Base-by-base conservation (phyloP, 2,113 vertebrate species). In the Prunella himalayana region DNA sequence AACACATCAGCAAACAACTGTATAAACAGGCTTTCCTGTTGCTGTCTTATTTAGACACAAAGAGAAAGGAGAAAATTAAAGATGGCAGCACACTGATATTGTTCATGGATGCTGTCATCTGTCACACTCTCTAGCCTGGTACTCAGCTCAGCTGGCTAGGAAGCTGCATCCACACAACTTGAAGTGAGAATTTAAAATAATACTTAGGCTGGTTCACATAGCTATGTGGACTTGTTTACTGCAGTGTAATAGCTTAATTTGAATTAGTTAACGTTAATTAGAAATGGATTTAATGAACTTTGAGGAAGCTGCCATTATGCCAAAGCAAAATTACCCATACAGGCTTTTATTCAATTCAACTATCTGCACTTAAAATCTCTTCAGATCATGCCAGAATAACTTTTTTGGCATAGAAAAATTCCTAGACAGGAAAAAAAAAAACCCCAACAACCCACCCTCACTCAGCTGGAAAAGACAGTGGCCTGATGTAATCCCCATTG, bases 241-340 rank as follows among this genome's bases (percentile, higher is more conserved):
- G 79, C 85, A 49, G 68, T 78, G 76, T 68, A 86, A 71, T 70
- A 77, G 60, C 68, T 92, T 88, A 78, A 95, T 94, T 71, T 86
- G 51, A 92, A 70, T 88, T 88, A 79, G 47, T 73, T 95, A 70
- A 57, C 14, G 64, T 89, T 89, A 93, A 95, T 95, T 96, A 93
- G 82, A 91, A 94, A 95, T 75, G 60, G 79, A 92, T 94, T 96
- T 94, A 97, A 96, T 94, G 90, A 96, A 96, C 88, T 94, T 93
- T 31, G 88, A 90, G 78, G 39, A 86, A 93, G 59, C 25, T 95
- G 75, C 87, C 75, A 37, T 95, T 94, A 91, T n/a, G 28, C 59
- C 44, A 77, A 87, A 93, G 41, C 37, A 92, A 93, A 77, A 81
- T 92, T 90, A 88, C 80, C 68, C 41, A 79, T 27, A 53, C 20